Percentiles rank a stretch among this genome's conserved stretches.
These are phyloP conservation scores for Barnardius zonarius DNA, from an alignment of 2,113 vertebrate genomes.

Conservation along the genomic window DNA sequence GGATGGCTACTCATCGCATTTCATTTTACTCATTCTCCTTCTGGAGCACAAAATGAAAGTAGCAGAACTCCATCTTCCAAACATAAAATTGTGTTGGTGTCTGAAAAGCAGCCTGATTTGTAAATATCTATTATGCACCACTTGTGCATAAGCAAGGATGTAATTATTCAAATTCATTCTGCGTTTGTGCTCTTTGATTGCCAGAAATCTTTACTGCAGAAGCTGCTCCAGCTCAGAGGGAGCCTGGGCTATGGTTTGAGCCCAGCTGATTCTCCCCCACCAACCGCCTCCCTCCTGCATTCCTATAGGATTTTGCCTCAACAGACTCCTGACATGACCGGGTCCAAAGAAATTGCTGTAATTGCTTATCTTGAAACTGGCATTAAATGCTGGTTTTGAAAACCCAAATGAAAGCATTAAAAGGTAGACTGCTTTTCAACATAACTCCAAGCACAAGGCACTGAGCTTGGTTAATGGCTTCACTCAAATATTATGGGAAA, in stretches of 20 bases:
- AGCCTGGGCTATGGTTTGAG: not conserved
- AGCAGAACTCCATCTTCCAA: not conserved
- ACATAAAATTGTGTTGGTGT: slow-evolving; percentile 11
- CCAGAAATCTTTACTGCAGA: not conserved
- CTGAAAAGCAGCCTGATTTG: slow-evolving; percentile 46
- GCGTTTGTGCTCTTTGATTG: slow-evolving; percentile 17
- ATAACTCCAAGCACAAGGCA: slow-evolving; percentile 22
- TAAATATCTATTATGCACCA: slow-evolving; percentile 66
- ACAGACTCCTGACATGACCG: not conserved
- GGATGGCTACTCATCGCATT: not conserved
- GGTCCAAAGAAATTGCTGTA: not conserved
- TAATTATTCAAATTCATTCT: slow-evolving; percentile 59
- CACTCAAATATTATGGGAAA: slow-evolving; percentile 15
- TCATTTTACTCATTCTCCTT: slow-evolving; percentile 4
- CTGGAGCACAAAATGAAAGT: slow-evolving; percentile 35
- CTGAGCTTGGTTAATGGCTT: slow-evolving; percentile 1
- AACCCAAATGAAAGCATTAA: slow-evolving; percentile 27
- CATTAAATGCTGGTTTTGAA: slow-evolving; percentile 10
- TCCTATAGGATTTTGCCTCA: not conserved
- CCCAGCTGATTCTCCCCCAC: not conserved
- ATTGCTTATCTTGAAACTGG: not conserved
- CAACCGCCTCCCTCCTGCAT: not conserved
- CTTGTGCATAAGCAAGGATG: slow-evolving; percentile 56
- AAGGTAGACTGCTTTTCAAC: slow-evolving; percentile 10
- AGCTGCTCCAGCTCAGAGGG: not conserved